phyloP scores from a whole-genome alignment of 1,140 invertebrate genomes.

The Subanguina moxae region DNA sequence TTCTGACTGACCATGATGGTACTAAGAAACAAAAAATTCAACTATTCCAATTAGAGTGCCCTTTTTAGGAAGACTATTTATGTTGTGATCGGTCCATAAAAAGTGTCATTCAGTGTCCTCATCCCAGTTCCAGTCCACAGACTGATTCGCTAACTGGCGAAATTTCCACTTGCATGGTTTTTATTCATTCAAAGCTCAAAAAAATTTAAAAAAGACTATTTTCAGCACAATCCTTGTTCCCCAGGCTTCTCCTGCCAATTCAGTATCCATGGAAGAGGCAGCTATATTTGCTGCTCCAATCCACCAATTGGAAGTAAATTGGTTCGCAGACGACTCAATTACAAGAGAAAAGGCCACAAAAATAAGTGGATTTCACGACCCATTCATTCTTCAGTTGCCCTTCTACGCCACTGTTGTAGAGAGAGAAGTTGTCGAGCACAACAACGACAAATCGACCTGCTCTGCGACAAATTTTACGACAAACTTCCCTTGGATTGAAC shows the following conservation, averaged over 20 bases:
- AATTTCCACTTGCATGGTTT: slow-evolving; percentile 23
- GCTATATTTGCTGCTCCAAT: slow-evolving; percentile 42
- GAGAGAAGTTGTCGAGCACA: background rate
- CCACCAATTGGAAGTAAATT: background rate
- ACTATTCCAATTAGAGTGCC: background rate
- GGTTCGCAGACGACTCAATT: background rate
- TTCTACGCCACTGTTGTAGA: background rate
- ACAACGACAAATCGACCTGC: background rate
- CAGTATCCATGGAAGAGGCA: slow-evolving; percentile 25
- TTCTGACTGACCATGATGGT: no score
- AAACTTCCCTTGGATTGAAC: no score
- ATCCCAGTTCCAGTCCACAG: slow-evolving; percentile 39
- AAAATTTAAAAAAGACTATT: background rate
- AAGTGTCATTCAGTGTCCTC: slow-evolving; percentile 30
- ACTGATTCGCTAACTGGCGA: slow-evolving; percentile 31
- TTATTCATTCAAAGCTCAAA: background rate
- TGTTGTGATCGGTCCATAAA: slow-evolving; percentile 36
- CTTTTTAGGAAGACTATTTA: slow-evolving; percentile 30
- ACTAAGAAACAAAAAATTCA: no score
- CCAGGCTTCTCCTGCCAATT: slow-evolving; percentile 25
- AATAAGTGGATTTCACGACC: background rate
- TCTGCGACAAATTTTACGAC: background rate
- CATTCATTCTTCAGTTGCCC: background rate
- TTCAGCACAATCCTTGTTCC: background rate
- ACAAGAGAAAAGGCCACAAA: background rate